A percentile compares a stretch with the other conserved stretches of the same genome.
These are phyloP conservation scores for Platysternon megacephalum DNA, from an alignment of 2,113 vertebrate species.

Conservation along the genomic window DNA sequence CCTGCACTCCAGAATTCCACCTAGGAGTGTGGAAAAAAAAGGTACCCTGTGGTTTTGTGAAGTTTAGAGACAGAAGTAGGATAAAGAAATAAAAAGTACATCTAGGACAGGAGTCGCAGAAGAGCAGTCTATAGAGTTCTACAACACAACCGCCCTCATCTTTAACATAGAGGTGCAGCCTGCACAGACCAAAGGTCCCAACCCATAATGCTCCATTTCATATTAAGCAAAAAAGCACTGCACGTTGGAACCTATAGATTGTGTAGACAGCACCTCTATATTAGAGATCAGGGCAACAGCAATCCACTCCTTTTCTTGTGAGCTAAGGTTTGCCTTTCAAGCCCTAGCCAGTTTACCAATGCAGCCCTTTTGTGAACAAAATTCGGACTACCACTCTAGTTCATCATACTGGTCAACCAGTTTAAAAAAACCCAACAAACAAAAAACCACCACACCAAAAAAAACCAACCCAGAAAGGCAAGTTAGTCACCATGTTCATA, in stretches of 20 bases:
- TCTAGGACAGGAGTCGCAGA: neutral
- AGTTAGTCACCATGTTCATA: neutral
- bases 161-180: neutral
- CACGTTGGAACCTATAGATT: neutral
- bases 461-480: neutral
- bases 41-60: neutral
- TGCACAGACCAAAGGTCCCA: neutral
- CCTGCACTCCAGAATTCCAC: neutral
- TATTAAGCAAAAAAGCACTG: neutral
- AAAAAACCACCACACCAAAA: neutral
- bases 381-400: neutral
- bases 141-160: neutral
- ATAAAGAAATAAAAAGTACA: neutral
- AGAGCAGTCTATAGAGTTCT: fast-evolving
- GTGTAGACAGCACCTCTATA: neutral
- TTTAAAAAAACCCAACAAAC: neutral
- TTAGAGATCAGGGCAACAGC: neutral
- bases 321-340: neutral
- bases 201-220: neutral
- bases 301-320: neutral
- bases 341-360: neutral
- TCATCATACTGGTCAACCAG: no score
- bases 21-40: neutral
- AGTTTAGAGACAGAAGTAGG: neutral
- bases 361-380: neutral